phyloP scores from a whole-genome alignment of 2,888 invertebrate genomes.

The Xestia rhomboidea region DNA sequence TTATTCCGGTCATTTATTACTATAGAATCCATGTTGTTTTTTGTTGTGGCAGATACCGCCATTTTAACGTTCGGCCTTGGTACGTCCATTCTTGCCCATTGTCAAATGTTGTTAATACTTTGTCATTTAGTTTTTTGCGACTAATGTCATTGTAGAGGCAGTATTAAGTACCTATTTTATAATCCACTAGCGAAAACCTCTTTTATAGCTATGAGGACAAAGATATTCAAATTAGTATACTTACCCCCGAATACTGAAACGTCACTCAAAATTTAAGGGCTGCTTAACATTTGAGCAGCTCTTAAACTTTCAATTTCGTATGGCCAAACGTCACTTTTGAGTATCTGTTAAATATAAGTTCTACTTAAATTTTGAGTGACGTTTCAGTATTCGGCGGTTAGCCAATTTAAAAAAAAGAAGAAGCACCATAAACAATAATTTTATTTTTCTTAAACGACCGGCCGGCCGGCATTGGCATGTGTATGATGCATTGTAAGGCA shows the following conservation, averaged over 20 bases:
- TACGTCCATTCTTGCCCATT: constrained; percentile 51
- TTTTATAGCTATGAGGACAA: neutral
- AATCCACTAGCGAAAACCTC: neutral
- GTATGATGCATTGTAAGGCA: constrained; percentile 58
- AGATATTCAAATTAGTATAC: too few species aligned
- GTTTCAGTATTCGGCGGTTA: too few species aligned
- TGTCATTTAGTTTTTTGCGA: constrained; percentile 54
- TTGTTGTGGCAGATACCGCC: constrained; percentile 45
- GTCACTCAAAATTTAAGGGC: too few species aligned
- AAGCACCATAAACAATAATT: constrained; percentile 4
- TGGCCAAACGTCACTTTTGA: too few species aligned
- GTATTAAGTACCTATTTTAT: constrained; percentile 20
- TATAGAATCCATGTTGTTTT: constrained; percentile 41
- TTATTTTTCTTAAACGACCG: constrained; percentile 24
- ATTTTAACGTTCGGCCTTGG: constrained; percentile 49
- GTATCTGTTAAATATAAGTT: too few species aligned
- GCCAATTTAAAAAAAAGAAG: constrained; percentile 14
- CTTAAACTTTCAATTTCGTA: too few species aligned
- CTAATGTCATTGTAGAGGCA: constrained; percentile 1
- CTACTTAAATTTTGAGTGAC: too few species aligned
- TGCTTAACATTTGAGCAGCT: too few species aligned
- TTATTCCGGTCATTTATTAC: neutral
- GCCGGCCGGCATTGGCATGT: constrained; percentile 34
- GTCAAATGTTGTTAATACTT: constrained; percentile 55
- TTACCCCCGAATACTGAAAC: too few species aligned